Percentiles rank a stretch among this genome's conserved stretches.
These are phyloP conservation scores for Penelope pileata DNA, from an alignment of 2,113 vertebrate genomes.

Conservation along the genomic window DNA sequence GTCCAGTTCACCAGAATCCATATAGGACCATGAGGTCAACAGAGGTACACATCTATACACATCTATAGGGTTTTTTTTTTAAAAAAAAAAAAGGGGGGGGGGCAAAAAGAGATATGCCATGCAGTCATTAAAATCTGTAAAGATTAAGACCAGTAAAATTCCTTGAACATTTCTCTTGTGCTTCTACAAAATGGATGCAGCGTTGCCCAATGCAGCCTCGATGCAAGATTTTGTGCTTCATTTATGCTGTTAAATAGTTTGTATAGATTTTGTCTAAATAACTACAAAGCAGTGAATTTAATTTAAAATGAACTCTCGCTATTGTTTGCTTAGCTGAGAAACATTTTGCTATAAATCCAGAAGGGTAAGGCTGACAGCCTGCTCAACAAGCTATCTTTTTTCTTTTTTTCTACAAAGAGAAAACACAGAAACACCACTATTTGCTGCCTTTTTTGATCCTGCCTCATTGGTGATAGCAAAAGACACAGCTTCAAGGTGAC, in stretches of 20 bases:
- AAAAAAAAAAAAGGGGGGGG: too few species aligned
- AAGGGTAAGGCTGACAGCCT: not conserved
- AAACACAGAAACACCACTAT: not conserved
- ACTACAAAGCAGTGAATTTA: not conserved
- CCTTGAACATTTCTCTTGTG: not conserved
- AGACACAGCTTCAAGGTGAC: not conserved
- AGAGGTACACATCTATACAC: too few species aligned
- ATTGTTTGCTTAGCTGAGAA: not conserved
- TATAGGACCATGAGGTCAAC: accelerated
- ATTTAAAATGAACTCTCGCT: not conserved
- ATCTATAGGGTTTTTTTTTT: not conserved
- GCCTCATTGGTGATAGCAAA: not conserved
- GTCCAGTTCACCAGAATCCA: not conserved
- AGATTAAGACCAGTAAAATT: not conserved
- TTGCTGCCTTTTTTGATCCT: not conserved
- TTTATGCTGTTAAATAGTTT: not conserved
- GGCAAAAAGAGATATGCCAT: not conserved
- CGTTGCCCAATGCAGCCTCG: not conserved
- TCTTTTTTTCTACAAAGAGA: not conserved
- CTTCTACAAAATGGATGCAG: not conserved
- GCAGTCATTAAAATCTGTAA: not conserved
- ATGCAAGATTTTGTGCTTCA: not conserved
- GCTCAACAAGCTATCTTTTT: not conserved
- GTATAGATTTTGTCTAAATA: not conserved
- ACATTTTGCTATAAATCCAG: not conserved